phyloP scores from a whole-genome alignment of 2,888 invertebrate species.

The Onchidella celtica region DNA sequence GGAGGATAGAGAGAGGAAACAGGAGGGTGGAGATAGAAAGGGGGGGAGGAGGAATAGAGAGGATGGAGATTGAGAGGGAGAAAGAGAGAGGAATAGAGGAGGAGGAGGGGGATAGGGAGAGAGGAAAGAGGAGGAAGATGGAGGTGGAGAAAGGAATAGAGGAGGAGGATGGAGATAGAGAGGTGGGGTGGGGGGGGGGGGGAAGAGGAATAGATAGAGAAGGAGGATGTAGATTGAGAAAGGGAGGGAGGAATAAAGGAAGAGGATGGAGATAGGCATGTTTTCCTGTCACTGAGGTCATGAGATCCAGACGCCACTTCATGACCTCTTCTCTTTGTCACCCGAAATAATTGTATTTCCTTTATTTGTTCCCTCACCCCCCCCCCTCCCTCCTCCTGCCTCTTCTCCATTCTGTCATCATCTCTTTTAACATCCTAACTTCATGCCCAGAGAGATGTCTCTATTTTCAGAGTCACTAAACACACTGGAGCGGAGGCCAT shows the following conservation, averaged over 20 bases:
- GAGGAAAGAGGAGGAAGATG: not conserved
- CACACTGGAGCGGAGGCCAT: not conserved
- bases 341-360: too few relatives aligned
- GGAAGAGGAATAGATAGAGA: not conserved
- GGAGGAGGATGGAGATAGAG: slow-evolving; percentile 12
- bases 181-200: not conserved
- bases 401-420: too few relatives aligned
- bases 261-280: not conserved
- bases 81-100: not conserved
- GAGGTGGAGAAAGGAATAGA: not conserved
- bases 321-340: not conserved
- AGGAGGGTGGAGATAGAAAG: not conserved
- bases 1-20: not conserved
- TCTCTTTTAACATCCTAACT: too few relatives aligned
- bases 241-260: not conserved
- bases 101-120: slow-evolving; percentile 10
- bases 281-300: too few relatives aligned
- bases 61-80: not conserved
- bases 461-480: not conserved
- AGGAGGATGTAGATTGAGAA: not conserved
- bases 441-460: too few relatives aligned
- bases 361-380: too few relatives aligned
- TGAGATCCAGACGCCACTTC: too few relatives aligned
- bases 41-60: not conserved
- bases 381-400: too few relatives aligned